Evolutionary conservation across 2,113 vertebrate genomes (phyloP).

Genomic region (Podocnemis expansa): DNA sequence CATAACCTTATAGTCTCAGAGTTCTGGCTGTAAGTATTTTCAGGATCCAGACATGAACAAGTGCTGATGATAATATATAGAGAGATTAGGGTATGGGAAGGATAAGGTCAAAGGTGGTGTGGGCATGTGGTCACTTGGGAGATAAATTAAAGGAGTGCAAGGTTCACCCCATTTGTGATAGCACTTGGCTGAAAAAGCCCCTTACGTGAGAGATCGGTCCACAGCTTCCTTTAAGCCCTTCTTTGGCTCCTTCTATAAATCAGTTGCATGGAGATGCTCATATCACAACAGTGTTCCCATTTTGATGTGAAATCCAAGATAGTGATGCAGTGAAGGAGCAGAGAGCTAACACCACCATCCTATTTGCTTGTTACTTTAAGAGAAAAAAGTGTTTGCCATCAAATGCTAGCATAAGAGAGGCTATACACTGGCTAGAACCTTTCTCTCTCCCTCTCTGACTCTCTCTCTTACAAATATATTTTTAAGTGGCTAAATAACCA

Average conservation of each 20-base stretch:
- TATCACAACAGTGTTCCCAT: rapidly evolving
- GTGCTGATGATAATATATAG: background rate
- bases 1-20: background rate
- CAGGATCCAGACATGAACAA: background rate
- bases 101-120: background rate
- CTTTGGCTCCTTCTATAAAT: background rate
- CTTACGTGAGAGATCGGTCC: background rate
- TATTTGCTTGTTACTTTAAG: background rate
- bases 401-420: background rate
- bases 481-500: background rate
- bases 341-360: background rate
- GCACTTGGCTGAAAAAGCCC: background rate
- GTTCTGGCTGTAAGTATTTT: background rate
- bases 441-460: background rate
- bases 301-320: background rate
- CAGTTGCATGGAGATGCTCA: background rate
- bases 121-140: background rate
- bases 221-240: background rate
- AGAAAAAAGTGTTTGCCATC: background rate
- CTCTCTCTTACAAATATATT: background rate
- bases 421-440: background rate
- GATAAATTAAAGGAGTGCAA: background rate
- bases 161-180: background rate
- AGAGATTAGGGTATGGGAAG: background rate
- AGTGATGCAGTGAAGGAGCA: background rate